Percentiles rank a stretch among this genome's conserved stretches.
Evolutionary conservation across 2,888 invertebrate species (phyloP).

Genomic region (Operophtera brumata): DNA sequence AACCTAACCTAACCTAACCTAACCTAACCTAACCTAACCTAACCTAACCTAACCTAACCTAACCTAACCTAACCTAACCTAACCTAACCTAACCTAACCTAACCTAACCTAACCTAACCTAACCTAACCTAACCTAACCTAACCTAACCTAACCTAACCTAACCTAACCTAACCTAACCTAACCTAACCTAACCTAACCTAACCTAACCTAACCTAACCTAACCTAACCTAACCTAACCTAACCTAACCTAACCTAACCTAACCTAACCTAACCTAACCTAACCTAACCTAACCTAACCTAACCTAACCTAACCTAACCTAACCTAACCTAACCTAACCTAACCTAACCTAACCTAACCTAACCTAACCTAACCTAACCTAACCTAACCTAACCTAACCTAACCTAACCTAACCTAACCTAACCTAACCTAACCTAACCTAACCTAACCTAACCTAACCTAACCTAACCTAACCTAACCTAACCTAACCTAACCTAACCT

Average conservation of each 20-base stretch:
- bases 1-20: slow-evolving; percentile 9
- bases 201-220: slow-evolving; percentile 22
- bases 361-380: slow-evolving; percentile 29
- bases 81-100: slow-evolving; percentile 21
- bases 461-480: slow-evolving; percentile 19
- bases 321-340: slow-evolving; percentile 22
- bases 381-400: slow-evolving; percentile 28
- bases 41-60: slow-evolving; percentile 6
- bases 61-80: slow-evolving; percentile 23
- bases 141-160: slow-evolving; percentile 19
- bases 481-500: slow-evolving; percentile 26
- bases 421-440: slow-evolving; percentile 35
- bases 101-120: slow-evolving; percentile 15
- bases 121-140: slow-evolving; percentile 18
- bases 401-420: slow-evolving; percentile 35
- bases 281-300: slow-evolving; percentile 28
- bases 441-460: slow-evolving; percentile 30
- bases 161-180: slow-evolving; percentile 24
- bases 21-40: slow-evolving; percentile 4
- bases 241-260: slow-evolving; percentile 10
- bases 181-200: slow-evolving; percentile 20
- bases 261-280: slow-evolving; percentile 27
- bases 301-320: slow-evolving; percentile 16
- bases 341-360: slow-evolving; percentile 29
- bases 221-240: slow-evolving; percentile 20